A percentile compares a stretch with the other conserved stretches of the same genome.
These are phyloP conservation scores for Sardina pilchardus DNA, from an alignment of 2,113 vertebrate genomes.

Conservation along the genomic window DNA sequence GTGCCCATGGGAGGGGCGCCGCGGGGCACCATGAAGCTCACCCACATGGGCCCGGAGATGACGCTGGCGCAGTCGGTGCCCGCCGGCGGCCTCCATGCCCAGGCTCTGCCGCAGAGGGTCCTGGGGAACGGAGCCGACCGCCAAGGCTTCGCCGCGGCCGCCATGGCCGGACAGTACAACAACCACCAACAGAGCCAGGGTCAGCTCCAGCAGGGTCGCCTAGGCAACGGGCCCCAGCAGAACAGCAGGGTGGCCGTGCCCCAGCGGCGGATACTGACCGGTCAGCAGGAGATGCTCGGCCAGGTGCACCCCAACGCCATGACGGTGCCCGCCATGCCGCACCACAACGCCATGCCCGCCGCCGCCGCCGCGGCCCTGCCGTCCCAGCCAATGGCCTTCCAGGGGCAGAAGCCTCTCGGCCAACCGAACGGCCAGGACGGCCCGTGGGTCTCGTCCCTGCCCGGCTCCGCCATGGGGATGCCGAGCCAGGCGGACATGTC, in stretches of 20 bases:
- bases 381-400: conserved; percentile 28
- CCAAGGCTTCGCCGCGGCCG: conserved; percentile 40
- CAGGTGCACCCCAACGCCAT: conserved; percentile 38
- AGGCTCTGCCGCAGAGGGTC: conserved; percentile 21
- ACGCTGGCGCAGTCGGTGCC: conserved; percentile 32
- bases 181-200: conserved; percentile 34
- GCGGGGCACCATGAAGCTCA: conserved; percentile 44
- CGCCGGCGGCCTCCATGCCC: conserved; percentile 22
- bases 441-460: conserved; percentile 49
- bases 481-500: conserved; percentile 4
- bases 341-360: neutral
- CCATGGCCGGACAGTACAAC: conserved; percentile 26
- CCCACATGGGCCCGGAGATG: conserved; percentile 46
- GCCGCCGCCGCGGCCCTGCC: neutral
- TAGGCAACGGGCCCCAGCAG: neutral
- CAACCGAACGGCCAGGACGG: conserved; percentile 28
- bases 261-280: conserved; percentile 33
- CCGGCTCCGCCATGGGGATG: neutral
- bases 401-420: conserved; percentile 37
- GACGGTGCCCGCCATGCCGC: conserved; percentile 43
- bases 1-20: neutral
- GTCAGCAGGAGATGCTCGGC: conserved; percentile 20
- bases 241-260: conserved; percentile 19
- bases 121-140: conserved; percentile 4
- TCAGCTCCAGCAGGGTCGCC: neutral